Base-by-base conservation (phyloP, 2,888 invertebrate genomes). In the Rhaphigaster nebulosa region DNA sequence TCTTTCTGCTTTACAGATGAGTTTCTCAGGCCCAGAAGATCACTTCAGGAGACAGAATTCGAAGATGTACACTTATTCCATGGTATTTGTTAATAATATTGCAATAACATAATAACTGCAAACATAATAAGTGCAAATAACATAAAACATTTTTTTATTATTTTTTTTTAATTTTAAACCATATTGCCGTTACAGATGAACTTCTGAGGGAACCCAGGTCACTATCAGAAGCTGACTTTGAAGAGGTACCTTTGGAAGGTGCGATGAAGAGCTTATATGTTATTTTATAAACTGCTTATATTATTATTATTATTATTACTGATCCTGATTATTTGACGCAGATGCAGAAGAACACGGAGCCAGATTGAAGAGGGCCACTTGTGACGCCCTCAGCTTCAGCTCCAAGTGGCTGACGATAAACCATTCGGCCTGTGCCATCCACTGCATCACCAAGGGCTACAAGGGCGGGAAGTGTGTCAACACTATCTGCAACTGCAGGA, bases 401-500 rank as follows among this genome's bases (percentile, higher is more conserved):
- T 91, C 91, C 41, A 90, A 91, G 52, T 92, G 92, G 91, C 88
- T 91, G 87, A 91, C 92, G 5, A 87, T 90, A 52, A 92, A 92
- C 91, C 92, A 92, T 89, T 80, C 92, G 0, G 91, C 90, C 34
- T 92, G 92, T 88, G 92, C 92, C 12, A 91, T 91, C 4, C 92
- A 92, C 90, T 92, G 92, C 88, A 20, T 92, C n/a, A 60, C 76
- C 2, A 91, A 90, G 38, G 92, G 92, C 13, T 91, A 91, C 90
- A 91, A 91, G 26, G 92, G 92, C 6, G 92, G 92, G 8, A 41
- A 91, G 29, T 92, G 92, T 91, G 89, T 90, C 54, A 91, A 91
- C 56, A 91, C 91, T 26, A 90, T 92, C 50, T 92, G 92, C 90
- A 91, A 92, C 90, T 92, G 92, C 90, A 91, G 92, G 60, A 91